Conservation (phyloP, 1,140 invertebrate species). For the Gryon sp. region DNA sequence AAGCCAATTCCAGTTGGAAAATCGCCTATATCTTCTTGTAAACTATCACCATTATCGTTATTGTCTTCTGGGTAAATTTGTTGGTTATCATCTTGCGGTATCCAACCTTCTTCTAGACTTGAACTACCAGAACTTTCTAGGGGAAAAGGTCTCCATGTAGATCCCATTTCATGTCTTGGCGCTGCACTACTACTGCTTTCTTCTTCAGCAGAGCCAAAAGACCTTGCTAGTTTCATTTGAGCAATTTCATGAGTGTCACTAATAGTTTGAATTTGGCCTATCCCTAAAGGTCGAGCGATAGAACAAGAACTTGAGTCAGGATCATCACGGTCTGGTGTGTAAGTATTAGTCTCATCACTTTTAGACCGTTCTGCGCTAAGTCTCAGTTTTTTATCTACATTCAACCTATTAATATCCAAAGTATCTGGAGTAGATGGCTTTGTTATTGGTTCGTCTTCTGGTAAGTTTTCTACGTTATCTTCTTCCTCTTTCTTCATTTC, state of each 20-base stretch:
- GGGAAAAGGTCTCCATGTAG: conserved; percentile 90
- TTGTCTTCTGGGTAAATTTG: conserved; percentile 81
- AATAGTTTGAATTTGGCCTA: conserved; percentile 82
- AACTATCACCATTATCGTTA: conserved; percentile 83
- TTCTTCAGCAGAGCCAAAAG: conserved; percentile 72
- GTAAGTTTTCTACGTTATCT: conserved; percentile 71
- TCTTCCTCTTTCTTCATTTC: conserved; percentile 75
- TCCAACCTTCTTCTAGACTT: conserved; percentile 89
- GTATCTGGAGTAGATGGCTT: conserved; percentile 46
- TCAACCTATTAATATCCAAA: conserved; percentile 65
- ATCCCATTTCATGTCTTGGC: conserved; percentile 82
- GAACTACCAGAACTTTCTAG: conserved; percentile 88
- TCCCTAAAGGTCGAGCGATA: conserved; percentile 86
- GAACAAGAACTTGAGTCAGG: conserved; percentile 89
- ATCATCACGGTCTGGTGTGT: conserved; percentile 82
- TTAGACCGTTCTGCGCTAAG: conserved; percentile 75
- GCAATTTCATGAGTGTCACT: conserved; percentile 75
- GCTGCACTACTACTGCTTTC: conserved; percentile 85
- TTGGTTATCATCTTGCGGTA: conserved; percentile 84
- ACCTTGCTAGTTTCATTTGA: conserved; percentile 68
- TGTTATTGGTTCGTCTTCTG: conserved; percentile 71
- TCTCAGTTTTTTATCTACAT: conserved; percentile 72
- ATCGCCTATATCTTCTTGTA: conserved; percentile 86
- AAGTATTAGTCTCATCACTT: conserved; percentile 77
- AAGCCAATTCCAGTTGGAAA: conserved; percentile 86